phyloP scores from a whole-genome alignment of 2,888 invertebrate genomes.

The Microctonus hyperodae region DNA sequence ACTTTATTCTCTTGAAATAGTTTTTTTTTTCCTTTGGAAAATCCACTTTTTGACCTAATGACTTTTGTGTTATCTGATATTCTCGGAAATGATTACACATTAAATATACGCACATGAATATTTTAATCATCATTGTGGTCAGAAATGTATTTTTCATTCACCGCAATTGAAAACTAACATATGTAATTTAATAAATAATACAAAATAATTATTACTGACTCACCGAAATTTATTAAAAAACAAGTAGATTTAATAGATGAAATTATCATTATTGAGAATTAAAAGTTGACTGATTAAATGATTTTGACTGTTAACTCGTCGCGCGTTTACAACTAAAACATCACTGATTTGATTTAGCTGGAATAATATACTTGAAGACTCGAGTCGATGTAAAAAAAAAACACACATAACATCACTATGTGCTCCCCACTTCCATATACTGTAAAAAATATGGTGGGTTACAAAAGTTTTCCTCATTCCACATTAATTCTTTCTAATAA shows the following conservation, averaged over 20 bases:
- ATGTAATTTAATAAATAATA: too few species aligned
- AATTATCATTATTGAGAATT: not conserved
- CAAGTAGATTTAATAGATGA: not conserved
- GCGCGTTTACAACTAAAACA: not conserved
- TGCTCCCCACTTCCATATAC: not conserved
- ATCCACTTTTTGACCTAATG: too few species aligned
- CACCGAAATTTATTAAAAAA: not conserved
- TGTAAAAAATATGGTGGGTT: not conserved
- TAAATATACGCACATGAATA: too few species aligned
- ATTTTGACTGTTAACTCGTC: not conserved
- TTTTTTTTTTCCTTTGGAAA: too few species aligned
- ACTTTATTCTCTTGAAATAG: too few species aligned
- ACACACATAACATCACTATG: not conserved
- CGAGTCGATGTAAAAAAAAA: not conserved
- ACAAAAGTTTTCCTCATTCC: slow-evolving; percentile 2
- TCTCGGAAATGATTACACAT: too few species aligned
- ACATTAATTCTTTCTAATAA: not conserved
- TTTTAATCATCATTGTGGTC: too few species aligned
- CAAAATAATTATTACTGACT: not conserved
- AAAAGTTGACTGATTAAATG: not conserved
- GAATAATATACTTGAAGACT: not conserved
- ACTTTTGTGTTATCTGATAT: too few species aligned
- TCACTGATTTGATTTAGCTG: too few species aligned
- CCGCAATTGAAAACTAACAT: too few species aligned
- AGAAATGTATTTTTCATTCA: too few species aligned